Evolutionary conservation across 1,140 invertebrate species (phyloP).

Genomic region (Vanessa atalanta): DNA sequence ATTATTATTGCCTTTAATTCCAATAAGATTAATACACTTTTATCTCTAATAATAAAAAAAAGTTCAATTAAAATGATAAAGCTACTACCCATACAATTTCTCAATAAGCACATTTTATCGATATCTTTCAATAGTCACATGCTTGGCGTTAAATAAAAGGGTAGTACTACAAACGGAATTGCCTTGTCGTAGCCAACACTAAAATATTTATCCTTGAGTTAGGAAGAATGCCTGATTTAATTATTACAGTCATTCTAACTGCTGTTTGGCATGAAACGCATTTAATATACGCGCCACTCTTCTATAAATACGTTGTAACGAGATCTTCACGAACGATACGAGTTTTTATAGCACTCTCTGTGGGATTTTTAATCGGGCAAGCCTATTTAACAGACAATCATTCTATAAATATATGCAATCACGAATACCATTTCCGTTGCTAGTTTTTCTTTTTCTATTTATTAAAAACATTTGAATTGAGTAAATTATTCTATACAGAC

Average conservation of each 20-base stretch:
- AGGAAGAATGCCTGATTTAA: constrained; percentile 70
- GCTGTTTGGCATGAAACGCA: constrained; percentile 61
- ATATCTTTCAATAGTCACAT: constrained; percentile 6
- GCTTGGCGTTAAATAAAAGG: constrained; percentile 32
- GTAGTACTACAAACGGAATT: constrained; percentile 49
- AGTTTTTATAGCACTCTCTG: constrained; percentile 26
- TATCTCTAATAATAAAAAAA: too few relatives aligned
- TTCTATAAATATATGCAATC: constrained; percentile 5
- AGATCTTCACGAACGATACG: constrained; percentile 33
- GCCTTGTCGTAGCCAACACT: constrained; percentile 53
- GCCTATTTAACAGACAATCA: constrained; percentile 1
- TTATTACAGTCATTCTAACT: constrained; percentile 67
- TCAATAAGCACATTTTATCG: not conserved
- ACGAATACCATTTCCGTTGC: constrained; percentile 6
- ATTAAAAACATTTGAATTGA: not conserved
- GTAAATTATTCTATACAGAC: not conserved
- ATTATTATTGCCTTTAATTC: too few relatives aligned
- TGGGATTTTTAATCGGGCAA: not conserved
- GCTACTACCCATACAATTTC: not conserved
- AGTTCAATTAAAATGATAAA: too few relatives aligned
- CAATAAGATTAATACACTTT: too few relatives aligned
- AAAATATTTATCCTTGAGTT: constrained; percentile 63
- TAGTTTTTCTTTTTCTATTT: not conserved
- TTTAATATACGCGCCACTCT: constrained; percentile 37
- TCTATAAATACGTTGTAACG: constrained; percentile 35